Evolutionary conservation across 2,797 vertebrate genomes (phyloP).

Genomic region (Enteromius anoplus): DNA sequence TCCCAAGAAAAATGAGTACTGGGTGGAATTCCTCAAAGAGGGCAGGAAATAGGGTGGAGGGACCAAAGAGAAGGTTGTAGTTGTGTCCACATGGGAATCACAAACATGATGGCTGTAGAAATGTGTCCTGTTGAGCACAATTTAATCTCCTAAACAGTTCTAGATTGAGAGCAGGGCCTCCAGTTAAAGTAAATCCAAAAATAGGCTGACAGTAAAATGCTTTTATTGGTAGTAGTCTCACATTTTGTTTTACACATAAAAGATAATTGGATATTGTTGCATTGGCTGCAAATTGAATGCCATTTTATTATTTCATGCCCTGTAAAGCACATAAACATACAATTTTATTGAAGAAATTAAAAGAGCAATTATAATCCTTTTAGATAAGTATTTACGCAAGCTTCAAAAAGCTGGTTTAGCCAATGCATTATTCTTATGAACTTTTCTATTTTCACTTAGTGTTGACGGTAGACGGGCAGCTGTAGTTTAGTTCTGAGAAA

Average conservation of each 20-base stretch:
- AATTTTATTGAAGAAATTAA: constrained; percentile 60
- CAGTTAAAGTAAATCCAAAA: constrained; percentile 15
- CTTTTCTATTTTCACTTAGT: neutral
- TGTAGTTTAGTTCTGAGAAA: constrained; percentile 8
- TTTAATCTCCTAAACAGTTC: constrained; percentile 9
- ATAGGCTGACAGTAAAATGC: neutral
- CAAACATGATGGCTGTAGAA: constrained; percentile 49
- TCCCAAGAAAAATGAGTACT: constrained; percentile 57
- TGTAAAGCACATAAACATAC: neutral
- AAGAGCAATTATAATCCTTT: constrained; percentile 56
- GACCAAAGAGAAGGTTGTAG: constrained; percentile 46
- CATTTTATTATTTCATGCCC: neutral
- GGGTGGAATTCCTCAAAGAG: constrained; percentile 62
- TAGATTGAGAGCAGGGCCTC: constrained; percentile 12
- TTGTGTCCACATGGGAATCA: constrained; percentile 61
- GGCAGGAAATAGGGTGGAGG: constrained; percentile 65
- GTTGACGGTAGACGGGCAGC: constrained; percentile 2
- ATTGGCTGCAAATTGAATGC: neutral
- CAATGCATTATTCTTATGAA: neutral
- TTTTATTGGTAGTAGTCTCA: neutral
- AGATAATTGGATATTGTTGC: neutral
- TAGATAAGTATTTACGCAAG: constrained; percentile 65
- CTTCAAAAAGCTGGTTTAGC: constrained; percentile 64
- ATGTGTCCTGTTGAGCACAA: constrained; percentile 33
- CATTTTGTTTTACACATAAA: neutral